These are phyloP conservation scores for Volucella inflata DNA, from an alignment of 2,888 invertebrate genomes.

Conservation along the genomic window DNA sequence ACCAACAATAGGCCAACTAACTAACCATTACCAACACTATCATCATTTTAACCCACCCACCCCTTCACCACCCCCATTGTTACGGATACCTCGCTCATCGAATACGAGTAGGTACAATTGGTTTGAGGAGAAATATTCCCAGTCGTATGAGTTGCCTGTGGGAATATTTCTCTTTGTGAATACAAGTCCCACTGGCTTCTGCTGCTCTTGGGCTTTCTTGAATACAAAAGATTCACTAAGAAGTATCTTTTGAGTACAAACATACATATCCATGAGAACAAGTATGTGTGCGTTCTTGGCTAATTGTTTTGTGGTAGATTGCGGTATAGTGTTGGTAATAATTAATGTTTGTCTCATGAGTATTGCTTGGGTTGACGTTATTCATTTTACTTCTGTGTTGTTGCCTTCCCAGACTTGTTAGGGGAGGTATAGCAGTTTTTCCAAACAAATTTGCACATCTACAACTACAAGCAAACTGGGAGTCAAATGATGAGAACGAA, in stretches of 20 bases:
- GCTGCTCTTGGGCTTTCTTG: neutral
- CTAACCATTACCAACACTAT: constrained; percentile 28
- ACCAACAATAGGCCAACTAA: constrained; percentile 64
- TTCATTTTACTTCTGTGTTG: too few species aligned
- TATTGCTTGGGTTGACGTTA: constrained; percentile 18
- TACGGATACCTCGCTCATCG: neutral
- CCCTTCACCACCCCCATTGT: constrained; percentile 9
- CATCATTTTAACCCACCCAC: too few species aligned
- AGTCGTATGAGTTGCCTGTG: constrained; percentile 56
- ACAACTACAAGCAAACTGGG: too few species aligned
- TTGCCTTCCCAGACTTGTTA: too few species aligned
- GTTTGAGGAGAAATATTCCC: constrained; percentile 53
- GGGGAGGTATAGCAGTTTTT: too few species aligned
- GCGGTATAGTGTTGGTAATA: constrained; percentile 61
- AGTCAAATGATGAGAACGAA: too few species aligned
- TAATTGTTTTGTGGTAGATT: constrained; percentile 72
- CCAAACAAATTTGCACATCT: too few species aligned
- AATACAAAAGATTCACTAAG: constrained; percentile 31
- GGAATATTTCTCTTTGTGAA: constrained; percentile 29
- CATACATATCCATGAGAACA: neutral
- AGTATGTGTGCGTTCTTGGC: constrained; percentile 32
- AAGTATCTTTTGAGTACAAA: neutral
- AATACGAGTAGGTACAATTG: constrained; percentile 43
- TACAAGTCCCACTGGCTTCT: neutral
- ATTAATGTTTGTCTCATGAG: constrained; percentile 58